These are phyloP conservation scores for Dendroctonus ponderosae DNA, from an alignment of 1,140 invertebrate genomes.

Conservation along the genomic window DNA sequence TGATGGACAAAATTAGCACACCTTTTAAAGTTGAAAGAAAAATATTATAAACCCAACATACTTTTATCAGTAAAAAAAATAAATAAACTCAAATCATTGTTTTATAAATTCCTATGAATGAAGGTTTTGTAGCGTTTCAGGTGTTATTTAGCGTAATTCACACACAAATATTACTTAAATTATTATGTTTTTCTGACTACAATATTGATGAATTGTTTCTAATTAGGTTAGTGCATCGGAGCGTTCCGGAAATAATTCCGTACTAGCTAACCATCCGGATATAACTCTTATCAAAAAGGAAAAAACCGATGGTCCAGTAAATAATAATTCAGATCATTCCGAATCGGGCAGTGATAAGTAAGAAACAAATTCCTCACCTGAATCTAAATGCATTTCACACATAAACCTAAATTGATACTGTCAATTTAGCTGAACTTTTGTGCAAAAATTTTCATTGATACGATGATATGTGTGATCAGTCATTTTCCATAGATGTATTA, in stretches of 20 bases:
- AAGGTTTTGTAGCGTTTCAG: too few relatives aligned
- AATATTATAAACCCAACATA: too few relatives aligned
- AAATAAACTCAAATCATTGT: too few relatives aligned
- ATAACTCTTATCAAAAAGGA: constrained; percentile 64
- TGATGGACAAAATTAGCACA: too few relatives aligned
- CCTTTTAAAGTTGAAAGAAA: too few relatives aligned
- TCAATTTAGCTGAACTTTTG: background rate
- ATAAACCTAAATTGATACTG: background rate
- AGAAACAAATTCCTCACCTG: constrained; percentile 7
- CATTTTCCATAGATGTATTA: constrained; percentile 18
- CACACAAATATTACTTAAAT: too few relatives aligned
- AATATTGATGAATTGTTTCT: constrained; percentile 42
- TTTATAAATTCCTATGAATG: too few relatives aligned
- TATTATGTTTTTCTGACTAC: background rate
- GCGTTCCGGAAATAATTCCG: constrained; percentile 49
- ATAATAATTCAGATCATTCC: constrained; percentile 52
- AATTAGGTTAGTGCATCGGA: constrained; percentile 41
- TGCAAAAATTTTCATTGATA: background rate
- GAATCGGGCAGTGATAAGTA: constrained; percentile 42
- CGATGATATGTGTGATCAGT: constrained; percentile 33
- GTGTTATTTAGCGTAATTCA: too few relatives aligned
- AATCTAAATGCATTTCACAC: constrained; percentile 3
- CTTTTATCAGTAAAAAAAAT: too few relatives aligned
- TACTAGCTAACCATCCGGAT: constrained; percentile 61
- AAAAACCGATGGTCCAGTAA: constrained; percentile 52